Evolutionary conservation across 2,888 invertebrate species (phyloP).

Genomic region (Stictocephala bisonia): DNA sequence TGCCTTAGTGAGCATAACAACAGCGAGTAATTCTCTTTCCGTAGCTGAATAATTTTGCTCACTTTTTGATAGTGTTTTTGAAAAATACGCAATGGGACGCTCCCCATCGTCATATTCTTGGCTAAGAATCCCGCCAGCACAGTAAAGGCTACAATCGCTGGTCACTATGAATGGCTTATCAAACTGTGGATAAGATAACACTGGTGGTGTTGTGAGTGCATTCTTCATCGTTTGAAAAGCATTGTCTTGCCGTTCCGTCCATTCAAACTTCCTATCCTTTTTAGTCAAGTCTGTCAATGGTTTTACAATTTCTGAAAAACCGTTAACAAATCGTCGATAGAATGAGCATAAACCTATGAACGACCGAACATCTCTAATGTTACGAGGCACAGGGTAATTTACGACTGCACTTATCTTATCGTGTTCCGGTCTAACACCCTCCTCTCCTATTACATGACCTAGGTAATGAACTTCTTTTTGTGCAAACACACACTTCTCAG

Average conservation of each 20-base stretch:
- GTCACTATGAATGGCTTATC: conserved; percentile 40
- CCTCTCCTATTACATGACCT: neutral
- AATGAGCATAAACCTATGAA: conserved; percentile 23
- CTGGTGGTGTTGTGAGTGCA: conserved; percentile 40
- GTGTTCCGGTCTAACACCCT: conserved; percentile 1
- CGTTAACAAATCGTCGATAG: conserved; percentile 24
- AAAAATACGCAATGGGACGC: conserved; percentile 32
- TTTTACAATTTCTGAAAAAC: conserved; percentile 30
- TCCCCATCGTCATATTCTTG: conserved; percentile 36
- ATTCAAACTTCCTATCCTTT: conserved; percentile 24
- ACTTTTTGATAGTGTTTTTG: conserved; percentile 14
- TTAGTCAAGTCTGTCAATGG: conserved; percentile 2
- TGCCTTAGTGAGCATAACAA: conserved; percentile 12
- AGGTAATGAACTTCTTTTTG: neutral
- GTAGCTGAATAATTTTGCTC: conserved; percentile 41
- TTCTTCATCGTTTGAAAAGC: conserved; percentile 48
- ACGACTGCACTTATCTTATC: neutral
- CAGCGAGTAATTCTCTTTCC: conserved; percentile 32
- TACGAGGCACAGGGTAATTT: neutral
- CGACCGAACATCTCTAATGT: conserved; percentile 26
- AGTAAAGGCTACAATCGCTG: conserved; percentile 38
- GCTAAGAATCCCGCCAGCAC: conserved; percentile 29
- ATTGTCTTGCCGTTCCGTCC: conserved; percentile 39
- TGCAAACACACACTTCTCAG: conserved; percentile 1
- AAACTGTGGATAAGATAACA: conserved; percentile 54